Conservation (phyloP, 2,888 invertebrate genomes). For the Malthinus flaveolus region DNA sequence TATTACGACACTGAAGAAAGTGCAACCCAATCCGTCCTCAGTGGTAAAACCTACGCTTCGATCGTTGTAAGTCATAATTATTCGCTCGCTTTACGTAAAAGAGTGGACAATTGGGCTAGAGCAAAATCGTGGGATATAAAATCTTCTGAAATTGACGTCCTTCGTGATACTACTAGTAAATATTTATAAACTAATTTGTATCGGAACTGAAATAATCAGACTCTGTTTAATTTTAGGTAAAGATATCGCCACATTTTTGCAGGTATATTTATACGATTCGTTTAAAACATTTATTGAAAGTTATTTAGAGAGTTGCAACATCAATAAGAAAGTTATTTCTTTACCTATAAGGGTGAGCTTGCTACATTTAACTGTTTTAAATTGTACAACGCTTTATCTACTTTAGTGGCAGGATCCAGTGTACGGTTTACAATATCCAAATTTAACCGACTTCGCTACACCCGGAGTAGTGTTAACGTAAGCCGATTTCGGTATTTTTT, state of each 20-base stretch:
- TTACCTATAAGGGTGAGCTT: conserved; percentile 65
- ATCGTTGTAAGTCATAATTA: conserved; percentile 78
- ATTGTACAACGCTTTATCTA: conserved; percentile 14
- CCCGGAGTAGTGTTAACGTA: conserved; percentile 89
- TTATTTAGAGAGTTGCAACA: conserved; percentile 65
- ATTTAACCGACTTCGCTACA: conserved; percentile 93
- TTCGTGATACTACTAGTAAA: conserved; percentile 85
- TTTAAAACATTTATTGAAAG: conserved; percentile 73
- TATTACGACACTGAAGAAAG: conserved; percentile 55
- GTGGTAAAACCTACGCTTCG: conserved; percentile 77
- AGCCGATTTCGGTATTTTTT: conserved; percentile 46
- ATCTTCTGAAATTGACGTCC: conserved; percentile 69
- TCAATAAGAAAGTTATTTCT: conserved; percentile 65
- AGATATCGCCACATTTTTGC: conserved; percentile 81
- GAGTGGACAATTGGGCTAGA: conserved; percentile 57
- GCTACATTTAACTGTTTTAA: background rate
- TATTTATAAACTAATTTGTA: conserved; percentile 15
- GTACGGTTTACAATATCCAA: conserved; percentile 75
- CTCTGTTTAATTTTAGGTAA: conserved; percentile 67
- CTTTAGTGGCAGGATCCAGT: conserved; percentile 71
- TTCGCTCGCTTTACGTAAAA: conserved; percentile 64
- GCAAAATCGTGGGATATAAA: conserved; percentile 59
- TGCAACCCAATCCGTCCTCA: conserved; percentile 68
- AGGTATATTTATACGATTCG: conserved; percentile 71
- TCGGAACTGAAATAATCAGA: background rate